Conservation (phyloP, 2,113 vertebrate species). For the Ceyx margarethae region DNA sequence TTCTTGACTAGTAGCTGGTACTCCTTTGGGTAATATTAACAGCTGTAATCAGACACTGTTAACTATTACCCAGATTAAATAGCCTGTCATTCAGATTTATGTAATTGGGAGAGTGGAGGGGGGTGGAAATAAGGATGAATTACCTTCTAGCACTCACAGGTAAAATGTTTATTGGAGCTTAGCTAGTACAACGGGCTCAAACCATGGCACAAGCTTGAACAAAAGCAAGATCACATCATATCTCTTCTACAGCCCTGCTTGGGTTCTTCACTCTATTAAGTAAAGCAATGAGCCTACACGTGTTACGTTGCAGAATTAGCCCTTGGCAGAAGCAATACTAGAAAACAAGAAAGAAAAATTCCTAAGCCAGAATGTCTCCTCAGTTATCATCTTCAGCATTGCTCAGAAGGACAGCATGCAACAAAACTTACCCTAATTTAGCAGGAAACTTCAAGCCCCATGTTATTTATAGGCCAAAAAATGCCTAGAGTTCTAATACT, state of each 20-base stretch:
- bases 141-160: not conserved
- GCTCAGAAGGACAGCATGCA: not conserved
- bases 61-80: conserved; percentile 54
- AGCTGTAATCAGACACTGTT: conserved; percentile 44
- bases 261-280: not conserved
- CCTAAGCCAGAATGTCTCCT: not conserved
- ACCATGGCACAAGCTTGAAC: not conserved
- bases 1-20: conserved; percentile 23
- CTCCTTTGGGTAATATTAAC: conserved; percentile 57
- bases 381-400: not conserved
- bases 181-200: not conserved
- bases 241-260: not conserved
- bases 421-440: not conserved
- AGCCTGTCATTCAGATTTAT: conserved; percentile 48
- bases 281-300: not conserved
- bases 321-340: not conserved
- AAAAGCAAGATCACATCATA: conserved; percentile 1
- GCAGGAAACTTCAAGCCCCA: not conserved
- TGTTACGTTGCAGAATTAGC: not conserved
- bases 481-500: not conserved
- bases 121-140: conserved; percentile 25
- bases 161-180: conserved; percentile 25
- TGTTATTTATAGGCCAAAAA: not conserved
- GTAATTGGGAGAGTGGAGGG: not conserved
- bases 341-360: conserved; percentile 24